Evolutionary conservation across 2,797 vertebrate genomes (phyloP), one percentile per base, ranked within the genome.

Genomic region (Notoglanidium macrostoma): DNA sequence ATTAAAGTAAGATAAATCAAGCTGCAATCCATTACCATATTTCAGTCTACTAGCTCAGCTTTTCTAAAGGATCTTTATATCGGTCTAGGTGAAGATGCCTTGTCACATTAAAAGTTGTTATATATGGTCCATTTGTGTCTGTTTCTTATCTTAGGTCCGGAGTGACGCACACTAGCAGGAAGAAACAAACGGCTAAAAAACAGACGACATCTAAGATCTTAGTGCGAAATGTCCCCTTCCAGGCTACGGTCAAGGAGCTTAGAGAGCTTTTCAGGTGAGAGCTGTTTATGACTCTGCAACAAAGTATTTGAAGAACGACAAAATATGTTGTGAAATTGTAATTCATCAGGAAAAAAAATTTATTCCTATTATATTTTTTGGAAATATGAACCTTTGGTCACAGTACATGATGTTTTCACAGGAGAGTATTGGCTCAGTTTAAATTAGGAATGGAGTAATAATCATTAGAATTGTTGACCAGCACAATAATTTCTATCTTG

Each of bases 181-280:
- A 96, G 91, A 98, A 97, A 68, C 98, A 99, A 89, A 90, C 15
- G 0, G 54, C 93, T 83, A 97, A 95, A 92, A 99, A 98, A 91
- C 98, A 99, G 93, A 97, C 89, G 0, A 96, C 95, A 2, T 97
- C 98, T 19, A 99, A 99, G 94, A 98, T 99, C 93, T 95, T 99
- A 68, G 98, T 99, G 65, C 95, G 98, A 65, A 99, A 99, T 88
- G 95, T 99, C 87, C 98, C 98, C 0, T 99, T 99, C 96, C 98
- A 99, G 91, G 97, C 98, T 35, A 94, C 95, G 0, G 94, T 94
- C 89, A 95, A 90, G 80, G 98, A 99, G 93, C 94, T 99, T 87
- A 93, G 96, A 23, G 98, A 99, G 68, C 98, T 99, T 51, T 99
- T 99, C 95, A 97, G 98, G 98, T 99, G 93, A 73, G 59, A 3